Conservation (phyloP, 2,113 vertebrate species). For the Pongo pygmaeus region DNA sequence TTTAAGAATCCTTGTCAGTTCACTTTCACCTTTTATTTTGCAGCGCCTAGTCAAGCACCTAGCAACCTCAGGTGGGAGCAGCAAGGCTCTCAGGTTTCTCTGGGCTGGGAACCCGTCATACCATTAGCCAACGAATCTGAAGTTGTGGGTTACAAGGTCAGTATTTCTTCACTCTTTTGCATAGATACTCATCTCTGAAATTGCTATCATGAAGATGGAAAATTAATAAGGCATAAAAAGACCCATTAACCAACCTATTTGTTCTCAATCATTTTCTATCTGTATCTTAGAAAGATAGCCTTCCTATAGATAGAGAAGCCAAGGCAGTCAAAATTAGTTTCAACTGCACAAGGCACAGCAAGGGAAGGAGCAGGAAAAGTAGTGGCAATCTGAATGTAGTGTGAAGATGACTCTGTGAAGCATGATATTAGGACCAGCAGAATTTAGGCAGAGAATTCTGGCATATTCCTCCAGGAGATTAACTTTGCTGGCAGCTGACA, state of each 20-base stretch:
- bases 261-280: neutral
- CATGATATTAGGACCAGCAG: neutral
- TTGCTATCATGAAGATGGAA: neutral
- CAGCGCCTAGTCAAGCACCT: constrained; percentile 94
- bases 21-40: constrained; percentile 32
- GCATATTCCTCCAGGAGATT: neutral
- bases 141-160: constrained; percentile 97
- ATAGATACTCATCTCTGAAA: neutral
- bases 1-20: neutral
- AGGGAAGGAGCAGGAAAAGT: neutral
- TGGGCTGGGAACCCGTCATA: constrained; percentile 95
- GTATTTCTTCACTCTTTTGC: constrained; percentile 48
- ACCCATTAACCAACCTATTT: neutral
- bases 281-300: neutral
- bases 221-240: neutral
- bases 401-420: neutral
- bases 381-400: neutral
- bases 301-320: neutral
- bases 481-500: neutral
- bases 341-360: neutral
- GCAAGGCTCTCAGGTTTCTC: constrained; percentile 93
- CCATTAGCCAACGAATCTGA: constrained; percentile 95
- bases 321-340: neutral
- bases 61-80: constrained; percentile 94
- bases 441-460: neutral